phyloP scores from a whole-genome alignment of 64 coral and sea anemone genomes.

The Actinia tenebrosa region DNA sequence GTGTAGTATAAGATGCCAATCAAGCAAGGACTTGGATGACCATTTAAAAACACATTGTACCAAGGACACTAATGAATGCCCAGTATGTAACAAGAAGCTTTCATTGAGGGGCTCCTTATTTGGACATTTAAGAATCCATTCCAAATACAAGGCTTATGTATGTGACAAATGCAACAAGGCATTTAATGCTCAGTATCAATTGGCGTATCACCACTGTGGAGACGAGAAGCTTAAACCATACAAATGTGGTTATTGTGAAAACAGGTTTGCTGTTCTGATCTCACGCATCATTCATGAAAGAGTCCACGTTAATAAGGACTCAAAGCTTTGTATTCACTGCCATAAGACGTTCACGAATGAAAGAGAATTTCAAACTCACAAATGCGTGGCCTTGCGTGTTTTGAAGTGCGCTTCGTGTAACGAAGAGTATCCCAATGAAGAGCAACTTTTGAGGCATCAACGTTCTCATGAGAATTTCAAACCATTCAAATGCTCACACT shows the following conservation, averaged over 20 bases:
- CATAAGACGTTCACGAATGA: not conserved
- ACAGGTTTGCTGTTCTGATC: not conserved
- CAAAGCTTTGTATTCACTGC: not conserved
- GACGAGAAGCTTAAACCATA: not conserved
- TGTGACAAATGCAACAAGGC: not conserved
- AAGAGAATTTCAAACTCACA: not conserved
- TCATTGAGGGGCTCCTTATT: not conserved
- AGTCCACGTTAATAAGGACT: not conserved
- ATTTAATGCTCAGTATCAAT: not conserved
- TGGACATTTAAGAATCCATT: not conserved
- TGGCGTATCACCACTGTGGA: not conserved
- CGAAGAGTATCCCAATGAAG: not conserved
- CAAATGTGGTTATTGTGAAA: not conserved
- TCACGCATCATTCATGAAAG: not conserved
- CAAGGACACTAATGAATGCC: not conserved
- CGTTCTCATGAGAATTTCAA: not conserved
- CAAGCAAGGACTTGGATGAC: not conserved
- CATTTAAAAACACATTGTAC: not conserved
- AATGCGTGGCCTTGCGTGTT: not conserved
- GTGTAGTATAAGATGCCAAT: not conserved
- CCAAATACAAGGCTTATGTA: not conserved
- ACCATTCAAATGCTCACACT: not conserved
- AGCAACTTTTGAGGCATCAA: conserved; percentile 2
- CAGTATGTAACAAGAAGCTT: not conserved
- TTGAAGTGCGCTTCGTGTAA: conserved; percentile 17